Evolutionary conservation across 1,140 invertebrate genomes (phyloP).

Genomic region (Trichonephila clavata): DNA sequence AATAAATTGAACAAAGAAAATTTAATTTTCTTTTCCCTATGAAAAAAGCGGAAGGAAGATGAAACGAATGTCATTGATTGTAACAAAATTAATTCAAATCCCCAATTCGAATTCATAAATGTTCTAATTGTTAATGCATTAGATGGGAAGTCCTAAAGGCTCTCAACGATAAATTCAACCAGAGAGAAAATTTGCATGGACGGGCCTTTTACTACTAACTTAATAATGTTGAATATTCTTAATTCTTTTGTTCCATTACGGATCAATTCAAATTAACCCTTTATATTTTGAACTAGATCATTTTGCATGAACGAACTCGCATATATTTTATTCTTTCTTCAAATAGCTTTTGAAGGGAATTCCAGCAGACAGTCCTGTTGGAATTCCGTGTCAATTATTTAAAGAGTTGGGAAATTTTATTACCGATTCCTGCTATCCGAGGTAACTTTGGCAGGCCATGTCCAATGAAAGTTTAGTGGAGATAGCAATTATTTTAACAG

Average conservation of each 20-base stretch:
- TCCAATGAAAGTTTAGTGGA: not conserved
- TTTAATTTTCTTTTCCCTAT: not conserved
- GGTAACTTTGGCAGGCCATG: not conserved
- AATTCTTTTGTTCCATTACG: not conserved
- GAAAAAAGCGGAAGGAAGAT: not conserved
- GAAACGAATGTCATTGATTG: not conserved
- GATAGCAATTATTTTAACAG: constrained; percentile 26
- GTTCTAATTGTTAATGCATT: not conserved
- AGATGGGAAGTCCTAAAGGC: not conserved
- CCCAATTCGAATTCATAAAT: constrained; percentile 15
- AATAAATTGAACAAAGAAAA: not conserved
- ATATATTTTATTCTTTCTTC: not conserved
- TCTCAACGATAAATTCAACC: not conserved
- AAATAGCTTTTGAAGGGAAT: not conserved
- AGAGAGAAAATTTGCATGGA: constrained; percentile 11
- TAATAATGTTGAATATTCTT: constrained; percentile 30
- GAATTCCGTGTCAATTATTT: constrained; percentile 7
- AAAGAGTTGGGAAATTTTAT: not conserved
- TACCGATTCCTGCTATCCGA: not conserved
- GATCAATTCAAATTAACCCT: constrained; percentile 31
- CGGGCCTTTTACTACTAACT: not conserved
- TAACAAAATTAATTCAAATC: not conserved
- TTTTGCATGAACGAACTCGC: not conserved
- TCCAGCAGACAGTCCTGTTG: not conserved
- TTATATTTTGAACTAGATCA: not conserved